phyloP scores from a whole-genome alignment of 2,113 vertebrate genomes.

The Ranitomeya imitator region DNA sequence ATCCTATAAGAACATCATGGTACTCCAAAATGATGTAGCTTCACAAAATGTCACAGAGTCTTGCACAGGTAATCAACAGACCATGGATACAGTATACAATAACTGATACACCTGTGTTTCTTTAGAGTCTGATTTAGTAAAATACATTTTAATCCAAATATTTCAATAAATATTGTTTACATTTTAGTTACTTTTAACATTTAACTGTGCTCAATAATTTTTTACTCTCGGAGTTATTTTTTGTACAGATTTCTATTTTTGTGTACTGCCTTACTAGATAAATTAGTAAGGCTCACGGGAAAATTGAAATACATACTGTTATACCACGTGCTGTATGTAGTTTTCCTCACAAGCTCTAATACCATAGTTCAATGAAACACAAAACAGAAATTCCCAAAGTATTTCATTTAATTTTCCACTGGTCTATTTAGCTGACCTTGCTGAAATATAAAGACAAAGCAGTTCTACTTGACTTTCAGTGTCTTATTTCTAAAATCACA shows the following conservation, averaged over 20 bases:
- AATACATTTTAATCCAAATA: neutral
- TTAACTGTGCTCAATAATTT: neutral
- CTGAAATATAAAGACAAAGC: slow-evolving; percentile 42
- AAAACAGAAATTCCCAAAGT: slow-evolving; percentile 35
- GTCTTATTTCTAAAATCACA: slow-evolving; percentile 4
- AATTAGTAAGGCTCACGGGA: neutral
- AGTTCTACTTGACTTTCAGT: slow-evolving; percentile 7
- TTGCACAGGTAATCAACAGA: slow-evolving; percentile 9
- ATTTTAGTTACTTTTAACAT: neutral
- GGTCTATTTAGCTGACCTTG: slow-evolving; percentile 42
- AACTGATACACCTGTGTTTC: neutral
- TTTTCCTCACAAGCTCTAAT: neutral
- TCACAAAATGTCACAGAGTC: slow-evolving; percentile 2
- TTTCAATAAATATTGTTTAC: neutral
- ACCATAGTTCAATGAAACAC: slow-evolving; percentile 31
- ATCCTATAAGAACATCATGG: slow-evolving; percentile 1
- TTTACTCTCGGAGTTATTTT: neutral
- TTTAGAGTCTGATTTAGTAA: neutral
- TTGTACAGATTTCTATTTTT: neutral
- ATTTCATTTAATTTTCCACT: slow-evolving; percentile 36
- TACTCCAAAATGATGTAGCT: neutral
- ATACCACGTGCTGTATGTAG: slow-evolving; percentile 1
- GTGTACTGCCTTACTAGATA: neutral
- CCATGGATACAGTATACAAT: neutral
- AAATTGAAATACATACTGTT: neutral